Percentiles rank a stretch among this genome's conserved stretches.
Conservation (phyloP, 2,888 invertebrate genomes). For the Cephus nigrinus region DNA sequence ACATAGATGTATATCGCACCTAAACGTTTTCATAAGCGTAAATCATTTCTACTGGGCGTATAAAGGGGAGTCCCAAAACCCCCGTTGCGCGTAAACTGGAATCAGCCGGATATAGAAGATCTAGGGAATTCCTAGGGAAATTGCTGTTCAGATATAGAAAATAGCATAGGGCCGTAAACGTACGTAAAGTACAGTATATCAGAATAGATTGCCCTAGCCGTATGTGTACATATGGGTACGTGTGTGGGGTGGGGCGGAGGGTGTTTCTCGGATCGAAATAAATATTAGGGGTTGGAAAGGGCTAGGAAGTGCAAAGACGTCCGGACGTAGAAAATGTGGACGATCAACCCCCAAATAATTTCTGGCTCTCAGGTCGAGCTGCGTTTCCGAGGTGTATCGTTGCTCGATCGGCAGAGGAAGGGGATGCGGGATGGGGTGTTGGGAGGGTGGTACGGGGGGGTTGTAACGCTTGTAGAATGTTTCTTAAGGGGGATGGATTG, state of each 20-base stretch:
- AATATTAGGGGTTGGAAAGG: background rate
- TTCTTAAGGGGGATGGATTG: background rate
- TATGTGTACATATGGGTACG: background rate
- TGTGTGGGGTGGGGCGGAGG: too few relatives aligned
- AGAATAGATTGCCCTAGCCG: background rate
- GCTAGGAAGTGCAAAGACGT: background rate
- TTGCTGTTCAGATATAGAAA: background rate
- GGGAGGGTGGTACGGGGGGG: background rate
- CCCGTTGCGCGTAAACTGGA: background rate
- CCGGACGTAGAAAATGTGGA: background rate
- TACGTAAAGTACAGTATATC: background rate
- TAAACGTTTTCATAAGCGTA: constrained; percentile 4
- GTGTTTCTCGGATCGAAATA: too few relatives aligned
- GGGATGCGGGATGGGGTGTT: background rate
- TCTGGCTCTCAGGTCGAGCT: background rate
- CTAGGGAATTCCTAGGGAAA: background rate
- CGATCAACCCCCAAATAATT: background rate
- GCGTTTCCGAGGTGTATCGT: background rate
- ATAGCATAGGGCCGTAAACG: background rate
- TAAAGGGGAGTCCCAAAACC: background rate
- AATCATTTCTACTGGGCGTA: background rate
- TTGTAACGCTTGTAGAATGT: background rate
- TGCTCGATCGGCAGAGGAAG: background rate
- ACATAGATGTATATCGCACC: background rate
- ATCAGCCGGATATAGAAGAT: background rate